Percentiles rank a stretch among this genome's conserved stretches.
phyloP scores from a whole-genome alignment of 2,888 invertebrate genomes.

The Diplolepis rosae region DNA sequence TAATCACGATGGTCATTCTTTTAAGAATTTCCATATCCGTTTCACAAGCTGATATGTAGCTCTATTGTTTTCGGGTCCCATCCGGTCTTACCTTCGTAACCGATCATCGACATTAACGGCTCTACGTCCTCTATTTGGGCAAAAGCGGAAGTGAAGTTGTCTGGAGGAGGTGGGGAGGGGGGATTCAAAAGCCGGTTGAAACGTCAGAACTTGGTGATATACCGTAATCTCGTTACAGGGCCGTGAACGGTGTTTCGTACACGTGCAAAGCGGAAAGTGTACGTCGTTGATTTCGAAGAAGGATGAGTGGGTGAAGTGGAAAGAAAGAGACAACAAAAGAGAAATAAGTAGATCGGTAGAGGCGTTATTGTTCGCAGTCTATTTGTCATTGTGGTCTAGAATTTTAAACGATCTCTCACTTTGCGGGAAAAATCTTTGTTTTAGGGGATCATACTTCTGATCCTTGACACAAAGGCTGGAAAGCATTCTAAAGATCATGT shows the following conservation, averaged over 20 bases:
- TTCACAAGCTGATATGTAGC: not conserved
- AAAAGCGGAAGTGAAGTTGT: slow-evolving; percentile 64
- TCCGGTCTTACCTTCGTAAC: slow-evolving; percentile 50
- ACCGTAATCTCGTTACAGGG: slow-evolving; percentile 58
- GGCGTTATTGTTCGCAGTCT: slow-evolving; percentile 41
- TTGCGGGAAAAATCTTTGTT: slow-evolving; percentile 22
- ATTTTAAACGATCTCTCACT: slow-evolving; percentile 38
- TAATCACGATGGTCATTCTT: not conserved
- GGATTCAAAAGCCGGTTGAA: slow-evolving; percentile 56
- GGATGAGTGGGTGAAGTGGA: slow-evolving; percentile 34
- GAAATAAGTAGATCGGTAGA: slow-evolving; percentile 43
- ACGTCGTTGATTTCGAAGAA: slow-evolving; percentile 14
- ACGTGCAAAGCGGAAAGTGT: slow-evolving; percentile 24
- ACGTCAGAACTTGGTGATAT: slow-evolving; percentile 46
- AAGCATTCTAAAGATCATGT: slow-evolving; percentile 17
- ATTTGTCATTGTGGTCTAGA: slow-evolving; percentile 29
- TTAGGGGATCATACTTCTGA: slow-evolving; percentile 6
- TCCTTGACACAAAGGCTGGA: slow-evolving; percentile 24
- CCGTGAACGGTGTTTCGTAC: slow-evolving; percentile 41
- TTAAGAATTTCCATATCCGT: slow-evolving; percentile 11
- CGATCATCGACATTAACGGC: slow-evolving; percentile 60
- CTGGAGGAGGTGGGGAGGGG: too few relatives aligned
- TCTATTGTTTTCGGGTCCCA: slow-evolving; percentile 30
- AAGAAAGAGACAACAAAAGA: slow-evolving; percentile 43
- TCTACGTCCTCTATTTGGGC: slow-evolving; percentile 66